A percentile compares a stretch with the other conserved stretches of the same genome.
Conservation (phyloP, 2,797 vertebrate genomes). For the Cirrhinus mrigala region DNA sequence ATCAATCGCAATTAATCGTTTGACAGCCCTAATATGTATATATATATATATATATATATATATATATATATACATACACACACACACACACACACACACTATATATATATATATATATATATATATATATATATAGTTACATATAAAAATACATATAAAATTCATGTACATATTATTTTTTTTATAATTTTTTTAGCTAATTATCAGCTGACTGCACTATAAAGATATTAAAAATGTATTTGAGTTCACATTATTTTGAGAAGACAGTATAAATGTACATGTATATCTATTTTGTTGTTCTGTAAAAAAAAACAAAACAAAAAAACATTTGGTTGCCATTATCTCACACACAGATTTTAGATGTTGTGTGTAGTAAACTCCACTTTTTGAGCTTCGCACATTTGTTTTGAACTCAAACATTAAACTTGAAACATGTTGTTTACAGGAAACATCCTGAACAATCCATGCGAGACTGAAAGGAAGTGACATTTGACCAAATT, state of each 20-base stretch:
- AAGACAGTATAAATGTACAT: neutral
- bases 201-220: neutral
- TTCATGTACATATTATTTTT: neutral
- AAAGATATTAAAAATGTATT: neutral
- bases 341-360: neutral
- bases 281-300: neutral
- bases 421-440: constrained; percentile 30
- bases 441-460: neutral
- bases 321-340: no score
- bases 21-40: no score
- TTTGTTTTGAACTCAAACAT: constrained; percentile 68
- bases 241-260: neutral
- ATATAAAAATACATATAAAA: neutral
- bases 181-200: no score
- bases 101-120: no score
- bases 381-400: constrained; percentile 50
- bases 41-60: no score
- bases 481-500: neutral
- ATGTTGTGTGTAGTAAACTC: constrained; percentile 48
- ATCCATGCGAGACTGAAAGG: neutral
- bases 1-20: no score
- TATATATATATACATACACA: no score
- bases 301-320: no score
- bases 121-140: neutral
- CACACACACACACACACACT: no score